Conservation (phyloP, 2,888 invertebrate genomes). For the Leptarthrus brevirostris region DNA sequence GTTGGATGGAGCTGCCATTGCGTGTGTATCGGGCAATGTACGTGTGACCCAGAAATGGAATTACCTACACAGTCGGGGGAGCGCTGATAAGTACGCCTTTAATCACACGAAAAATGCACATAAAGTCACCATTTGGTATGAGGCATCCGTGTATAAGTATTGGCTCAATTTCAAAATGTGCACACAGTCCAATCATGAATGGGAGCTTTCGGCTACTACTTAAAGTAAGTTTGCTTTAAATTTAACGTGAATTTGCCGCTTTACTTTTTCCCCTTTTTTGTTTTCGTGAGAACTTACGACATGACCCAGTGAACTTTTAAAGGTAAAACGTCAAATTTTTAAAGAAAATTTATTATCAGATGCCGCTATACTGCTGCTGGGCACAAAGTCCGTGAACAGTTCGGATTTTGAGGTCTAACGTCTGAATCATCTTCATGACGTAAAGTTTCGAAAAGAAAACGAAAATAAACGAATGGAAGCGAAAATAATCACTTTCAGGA, state of each 20-base stretch:
- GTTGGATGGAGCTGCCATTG: background rate
- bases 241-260: constrained; percentile 30
- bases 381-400: too few species aligned
- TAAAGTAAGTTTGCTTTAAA: constrained; percentile 19
- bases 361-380: too few species aligned
- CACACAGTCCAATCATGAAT: constrained; percentile 38
- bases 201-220: constrained; percentile 31
- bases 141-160: background rate
- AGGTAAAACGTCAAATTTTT: constrained; percentile 43
- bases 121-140: background rate
- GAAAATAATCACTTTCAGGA: too few species aligned
- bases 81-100: constrained; percentile 12
- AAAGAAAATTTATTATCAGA: constrained; percentile 21
- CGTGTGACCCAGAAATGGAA: constrained; percentile 54
- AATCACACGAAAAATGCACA: constrained; percentile 10
- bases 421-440: too few species aligned
- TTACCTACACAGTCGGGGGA: background rate
- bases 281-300: constrained; percentile 34
- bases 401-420: too few species aligned
- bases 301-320: constrained; percentile 50
- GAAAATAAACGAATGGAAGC: too few species aligned
- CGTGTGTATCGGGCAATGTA: constrained; percentile 31
- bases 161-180: constrained; percentile 40
- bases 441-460: too few species aligned
- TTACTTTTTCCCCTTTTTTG: background rate